A percentile compares a stretch with the other conserved stretches of the same genome.
Conservation (phyloP, 2,797 vertebrate species). For the Sebastiscus tertius region DNA sequence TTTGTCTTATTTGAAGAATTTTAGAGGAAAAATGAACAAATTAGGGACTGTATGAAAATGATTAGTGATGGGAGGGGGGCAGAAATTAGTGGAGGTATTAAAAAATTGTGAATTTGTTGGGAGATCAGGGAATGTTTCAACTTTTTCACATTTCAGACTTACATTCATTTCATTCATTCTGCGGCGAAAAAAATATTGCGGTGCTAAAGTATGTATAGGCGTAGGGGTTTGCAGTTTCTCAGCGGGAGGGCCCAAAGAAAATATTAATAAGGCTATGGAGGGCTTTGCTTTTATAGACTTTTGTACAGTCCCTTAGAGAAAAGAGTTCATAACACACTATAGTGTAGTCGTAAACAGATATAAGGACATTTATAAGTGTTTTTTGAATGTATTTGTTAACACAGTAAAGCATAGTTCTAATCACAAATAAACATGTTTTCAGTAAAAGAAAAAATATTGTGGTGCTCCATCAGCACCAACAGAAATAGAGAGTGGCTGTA, state of each 20-base stretch:
- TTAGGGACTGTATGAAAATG: neutral
- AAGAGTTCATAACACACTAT: neutral
- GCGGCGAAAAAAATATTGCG: fast-evolving
- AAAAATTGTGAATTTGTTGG: neutral
- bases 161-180: neutral
- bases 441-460: too few relatives aligned
- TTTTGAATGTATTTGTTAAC: too few relatives aligned
- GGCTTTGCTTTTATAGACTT: neutral
- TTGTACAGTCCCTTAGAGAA: neutral
- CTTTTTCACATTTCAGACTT: neutral
- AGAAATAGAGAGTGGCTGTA: too few relatives aligned
- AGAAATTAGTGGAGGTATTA: neutral
- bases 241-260: too few relatives aligned
- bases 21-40: neutral
- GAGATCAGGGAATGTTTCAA: neutral
- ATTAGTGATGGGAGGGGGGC: neutral
- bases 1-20: neutral
- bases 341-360: neutral
- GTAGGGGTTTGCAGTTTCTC: too few relatives aligned
- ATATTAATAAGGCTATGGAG: neutral
- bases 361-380: neutral
- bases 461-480: too few relatives aligned
- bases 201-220: neutral
- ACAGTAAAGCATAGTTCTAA: too few relatives aligned
- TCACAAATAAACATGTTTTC: too few relatives aligned